phyloP scores from a whole-genome alignment of 2,113 vertebrate genomes.

The Myiozetetes cayanensis region DNA sequence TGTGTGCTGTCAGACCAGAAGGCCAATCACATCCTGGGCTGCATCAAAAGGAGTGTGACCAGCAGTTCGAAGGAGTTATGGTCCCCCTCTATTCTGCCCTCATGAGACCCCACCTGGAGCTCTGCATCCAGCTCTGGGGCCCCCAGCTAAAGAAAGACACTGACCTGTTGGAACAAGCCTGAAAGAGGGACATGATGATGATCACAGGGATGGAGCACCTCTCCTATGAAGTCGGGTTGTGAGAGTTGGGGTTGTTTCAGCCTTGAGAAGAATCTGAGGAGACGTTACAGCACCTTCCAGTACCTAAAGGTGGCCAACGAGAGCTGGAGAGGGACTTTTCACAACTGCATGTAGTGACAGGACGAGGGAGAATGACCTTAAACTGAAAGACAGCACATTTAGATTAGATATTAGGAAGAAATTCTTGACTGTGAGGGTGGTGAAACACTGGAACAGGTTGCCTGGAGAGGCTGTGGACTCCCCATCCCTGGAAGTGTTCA shows the following conservation, averaged over 20 bases:
- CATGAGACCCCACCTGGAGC: neutral
- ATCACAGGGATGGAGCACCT: neutral
- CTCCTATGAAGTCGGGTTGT: neutral
- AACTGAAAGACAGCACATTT: neutral
- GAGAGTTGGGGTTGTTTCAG: neutral
- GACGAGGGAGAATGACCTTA: neutral
- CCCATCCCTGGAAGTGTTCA: neutral
- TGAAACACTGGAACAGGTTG: neutral
- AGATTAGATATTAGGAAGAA: neutral
- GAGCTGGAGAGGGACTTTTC: neutral
- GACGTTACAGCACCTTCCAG: neutral
- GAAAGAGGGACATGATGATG: neutral
- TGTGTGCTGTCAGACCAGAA: neutral
- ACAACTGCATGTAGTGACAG: neutral
- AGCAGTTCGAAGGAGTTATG: neutral
- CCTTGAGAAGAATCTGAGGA: neutral
- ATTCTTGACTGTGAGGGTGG: neutral
- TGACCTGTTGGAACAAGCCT: neutral
- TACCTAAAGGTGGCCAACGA: neutral
- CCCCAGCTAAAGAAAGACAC: neutral
- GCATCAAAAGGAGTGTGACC: accelerated
- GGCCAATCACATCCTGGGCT: neutral
- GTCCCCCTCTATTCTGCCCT: neutral
- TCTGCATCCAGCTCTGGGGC: neutral
- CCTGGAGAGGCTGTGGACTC: neutral